Evolutionary conservation across 2,113 vertebrate genomes (phyloP).

Genomic region (Hippocampus zosterae): DNA sequence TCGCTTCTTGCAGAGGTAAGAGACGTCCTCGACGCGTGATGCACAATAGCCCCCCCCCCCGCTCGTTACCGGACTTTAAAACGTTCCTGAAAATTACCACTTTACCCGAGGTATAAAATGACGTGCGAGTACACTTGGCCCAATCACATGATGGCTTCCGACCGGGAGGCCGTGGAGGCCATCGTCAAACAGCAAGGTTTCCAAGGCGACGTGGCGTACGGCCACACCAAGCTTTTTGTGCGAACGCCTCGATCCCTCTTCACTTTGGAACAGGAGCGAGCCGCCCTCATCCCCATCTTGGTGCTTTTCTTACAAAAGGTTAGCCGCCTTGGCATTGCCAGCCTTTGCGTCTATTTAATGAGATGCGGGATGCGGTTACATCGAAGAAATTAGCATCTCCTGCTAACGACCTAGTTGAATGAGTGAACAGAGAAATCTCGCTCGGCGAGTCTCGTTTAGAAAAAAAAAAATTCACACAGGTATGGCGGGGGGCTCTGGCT

Average conservation of each 20-base stretch:
- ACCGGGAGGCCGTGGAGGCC: constrained; percentile 79
- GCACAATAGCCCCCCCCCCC: too few relatives aligned
- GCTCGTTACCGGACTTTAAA: too few relatives aligned
- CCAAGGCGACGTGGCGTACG: constrained; percentile 85
- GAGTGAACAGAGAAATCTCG: constrained; percentile 30
- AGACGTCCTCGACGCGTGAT: neutral
- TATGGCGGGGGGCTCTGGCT: constrained; percentile 86
- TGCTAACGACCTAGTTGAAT: constrained; percentile 55
- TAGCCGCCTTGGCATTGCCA: neutral
- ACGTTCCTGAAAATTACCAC: too few relatives aligned
- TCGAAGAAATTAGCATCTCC: constrained; percentile 31
- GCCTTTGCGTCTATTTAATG: constrained; percentile 27
- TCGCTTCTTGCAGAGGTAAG: constrained; percentile 87
- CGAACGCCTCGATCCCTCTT: constrained; percentile 82
- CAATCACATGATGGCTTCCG: constrained; percentile 84
- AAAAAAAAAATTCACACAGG: constrained; percentile 55
- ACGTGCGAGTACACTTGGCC: constrained; percentile 97
- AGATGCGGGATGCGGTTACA: constrained; percentile 38
- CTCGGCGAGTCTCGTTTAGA: constrained; percentile 14
- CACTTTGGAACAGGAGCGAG: constrained; percentile 81
- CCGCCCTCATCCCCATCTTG: constrained; percentile 85
- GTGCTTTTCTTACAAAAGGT: constrained; percentile 95
- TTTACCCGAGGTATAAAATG: constrained; percentile 85
- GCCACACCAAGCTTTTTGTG: constrained; percentile 86
- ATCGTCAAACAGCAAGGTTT: constrained; percentile 86